These are phyloP conservation scores for Barnardius zonarius DNA, from an alignment of 2,113 vertebrate species.

Conservation along the genomic window DNA sequence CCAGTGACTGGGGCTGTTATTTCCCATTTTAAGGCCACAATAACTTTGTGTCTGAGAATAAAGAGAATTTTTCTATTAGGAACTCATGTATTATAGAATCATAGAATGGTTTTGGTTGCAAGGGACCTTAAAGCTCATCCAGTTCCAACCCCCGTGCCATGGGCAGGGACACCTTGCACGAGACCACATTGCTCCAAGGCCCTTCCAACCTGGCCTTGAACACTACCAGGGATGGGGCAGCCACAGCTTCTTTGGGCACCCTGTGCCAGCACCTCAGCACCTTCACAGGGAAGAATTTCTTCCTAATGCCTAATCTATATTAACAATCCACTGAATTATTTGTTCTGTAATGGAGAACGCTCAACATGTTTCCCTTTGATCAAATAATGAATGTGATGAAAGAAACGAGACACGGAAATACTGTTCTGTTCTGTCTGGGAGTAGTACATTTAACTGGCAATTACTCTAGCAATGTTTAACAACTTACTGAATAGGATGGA, in stretches of 20 bases:
- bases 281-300: background rate
- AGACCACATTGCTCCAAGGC: background rate
- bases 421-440: background rate
- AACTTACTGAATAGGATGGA: background rate
- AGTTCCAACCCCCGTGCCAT: background rate
- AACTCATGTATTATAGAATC: background rate
- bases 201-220: background rate
- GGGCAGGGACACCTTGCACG: background rate
- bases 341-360: background rate
- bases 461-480: background rate
- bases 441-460: background rate
- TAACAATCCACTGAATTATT: background rate
- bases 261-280: background rate
- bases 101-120: background rate
- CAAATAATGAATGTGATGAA: background rate
- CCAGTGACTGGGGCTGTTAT: background rate
- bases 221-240: background rate
- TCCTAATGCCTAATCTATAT: background rate
- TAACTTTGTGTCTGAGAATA: background rate
- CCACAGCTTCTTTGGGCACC: background rate
- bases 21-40: background rate
- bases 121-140: background rate
- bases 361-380: constrained; percentile 1
- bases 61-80: background rate
- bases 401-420: background rate